Conservation (phyloP, 2,113 vertebrate genomes). For the Pogona vitticeps region DNA sequence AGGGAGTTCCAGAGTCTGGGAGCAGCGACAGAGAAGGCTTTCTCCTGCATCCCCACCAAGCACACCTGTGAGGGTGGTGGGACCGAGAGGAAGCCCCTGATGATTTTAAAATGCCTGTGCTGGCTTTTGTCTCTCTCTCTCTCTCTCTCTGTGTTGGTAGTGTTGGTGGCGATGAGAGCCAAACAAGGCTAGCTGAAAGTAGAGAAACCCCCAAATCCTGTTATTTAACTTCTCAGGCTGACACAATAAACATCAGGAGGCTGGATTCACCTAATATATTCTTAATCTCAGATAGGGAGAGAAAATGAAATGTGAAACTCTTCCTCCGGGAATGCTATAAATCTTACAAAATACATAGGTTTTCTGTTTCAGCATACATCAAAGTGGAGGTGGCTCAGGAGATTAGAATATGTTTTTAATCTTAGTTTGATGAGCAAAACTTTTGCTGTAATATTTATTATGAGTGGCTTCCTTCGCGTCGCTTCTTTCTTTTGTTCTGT, state of each 20-base stretch:
- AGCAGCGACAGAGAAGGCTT: no score
- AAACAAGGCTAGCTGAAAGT: not conserved
- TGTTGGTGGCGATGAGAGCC: not conserved
- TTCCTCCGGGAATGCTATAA: conserved; percentile 68
- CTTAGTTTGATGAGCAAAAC: conserved; percentile 77
- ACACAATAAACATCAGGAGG: conserved; percentile 45
- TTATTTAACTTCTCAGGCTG: conserved; percentile 55
- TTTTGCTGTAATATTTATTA: conserved; percentile 74
- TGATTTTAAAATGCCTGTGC: no score
- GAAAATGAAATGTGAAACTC: conserved; percentile 56
- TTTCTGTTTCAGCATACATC: conserved; percentile 74
- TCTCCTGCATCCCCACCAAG: no score
- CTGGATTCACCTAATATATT: conserved; percentile 44
- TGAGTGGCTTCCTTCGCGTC: conserved; percentile 77
- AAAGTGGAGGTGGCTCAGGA: conserved; percentile 71
- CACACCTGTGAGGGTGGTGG: no score
- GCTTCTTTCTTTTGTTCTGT: conserved; percentile 79
- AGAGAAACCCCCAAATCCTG: conserved; percentile 29
- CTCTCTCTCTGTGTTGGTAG: not conserved
- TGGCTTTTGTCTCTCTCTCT: not conserved
- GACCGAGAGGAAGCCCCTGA: no score
- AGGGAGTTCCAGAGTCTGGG: no score
- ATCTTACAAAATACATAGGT: conserved; percentile 69
- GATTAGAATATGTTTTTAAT: conserved; percentile 80
- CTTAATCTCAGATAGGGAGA: conserved; percentile 54